These are phyloP conservation scores for Pandemis cinnamomeana DNA, from an alignment of 2,888 invertebrate genomes.

Conservation along the genomic window DNA sequence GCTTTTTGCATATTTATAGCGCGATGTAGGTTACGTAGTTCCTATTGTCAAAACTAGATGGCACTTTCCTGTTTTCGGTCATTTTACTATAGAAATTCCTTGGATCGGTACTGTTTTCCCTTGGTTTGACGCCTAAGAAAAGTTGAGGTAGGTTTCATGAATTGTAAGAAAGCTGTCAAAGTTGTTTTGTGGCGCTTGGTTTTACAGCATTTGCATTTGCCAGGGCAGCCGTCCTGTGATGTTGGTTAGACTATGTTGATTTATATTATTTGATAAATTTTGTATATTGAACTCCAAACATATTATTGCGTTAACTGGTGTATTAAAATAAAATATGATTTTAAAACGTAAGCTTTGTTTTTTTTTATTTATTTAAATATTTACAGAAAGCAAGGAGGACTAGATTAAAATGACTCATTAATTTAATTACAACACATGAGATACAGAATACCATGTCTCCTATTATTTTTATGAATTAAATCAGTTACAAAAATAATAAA, in stretches of 20 bases:
- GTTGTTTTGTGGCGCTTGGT: not conserved
- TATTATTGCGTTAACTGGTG: conserved; percentile 77
- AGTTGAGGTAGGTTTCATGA: not conserved
- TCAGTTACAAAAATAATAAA: too few relatives aligned
- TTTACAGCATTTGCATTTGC: conserved; percentile 64
- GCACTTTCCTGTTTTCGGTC: conserved; percentile 9
- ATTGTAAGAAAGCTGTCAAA: not conserved
- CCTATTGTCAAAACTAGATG: conserved; percentile 6
- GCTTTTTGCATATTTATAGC: conserved; percentile 10
- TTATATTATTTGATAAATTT: conserved; percentile 71
- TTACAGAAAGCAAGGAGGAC: conserved; percentile 21
- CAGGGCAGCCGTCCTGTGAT: conserved; percentile 57
- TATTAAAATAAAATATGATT: conserved; percentile 77
- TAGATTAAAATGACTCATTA: not conserved
- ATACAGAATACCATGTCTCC: too few relatives aligned
- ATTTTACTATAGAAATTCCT: conserved; percentile 10
- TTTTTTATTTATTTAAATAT: conserved; percentile 44
- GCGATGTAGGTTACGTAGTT: conserved; percentile 10
- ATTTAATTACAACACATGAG: too few relatives aligned
- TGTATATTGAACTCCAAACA: conserved; percentile 78
- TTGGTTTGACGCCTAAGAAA: not conserved
- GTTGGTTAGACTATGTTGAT: conserved; percentile 72
- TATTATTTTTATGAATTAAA: too few relatives aligned
- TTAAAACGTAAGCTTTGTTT: conserved; percentile 60
- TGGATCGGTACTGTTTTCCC: not conserved